These are phyloP conservation scores for Meghimatium bilineatum DNA, from an alignment of 2,888 invertebrate genomes.

Conservation along the genomic window DNA sequence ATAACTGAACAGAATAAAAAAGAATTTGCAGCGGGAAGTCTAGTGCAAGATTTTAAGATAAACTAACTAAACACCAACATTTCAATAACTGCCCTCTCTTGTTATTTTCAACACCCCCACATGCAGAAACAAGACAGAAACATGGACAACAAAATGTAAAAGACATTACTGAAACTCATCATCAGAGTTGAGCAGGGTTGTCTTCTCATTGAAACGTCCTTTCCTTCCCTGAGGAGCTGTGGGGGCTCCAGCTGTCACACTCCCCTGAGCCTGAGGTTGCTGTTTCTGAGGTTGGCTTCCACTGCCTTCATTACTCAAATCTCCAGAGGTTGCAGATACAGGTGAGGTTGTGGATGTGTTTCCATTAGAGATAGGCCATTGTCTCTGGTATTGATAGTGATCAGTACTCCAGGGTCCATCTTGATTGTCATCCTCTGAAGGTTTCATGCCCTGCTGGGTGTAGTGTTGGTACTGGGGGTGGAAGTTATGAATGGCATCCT, in stretches of 20 bases:
- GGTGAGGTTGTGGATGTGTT: constrained; percentile 30
- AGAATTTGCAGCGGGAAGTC: neutral
- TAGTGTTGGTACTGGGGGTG: constrained; percentile 99
- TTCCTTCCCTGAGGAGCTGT: constrained; percentile 54
- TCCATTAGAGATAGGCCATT: constrained; percentile 42
- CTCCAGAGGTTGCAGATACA: neutral
- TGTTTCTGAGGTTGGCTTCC: neutral
- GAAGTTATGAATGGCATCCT: constrained; percentile 92
- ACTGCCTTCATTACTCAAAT: constrained; percentile 8
- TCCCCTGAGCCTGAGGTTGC: constrained; percentile 15
- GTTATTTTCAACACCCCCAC: neutral
- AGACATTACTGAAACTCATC: constrained; percentile 89
- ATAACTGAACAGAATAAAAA: neutral
- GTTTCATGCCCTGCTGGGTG: constrained; percentile 76
- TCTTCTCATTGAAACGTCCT: constrained; percentile 93
- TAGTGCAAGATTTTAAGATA: neutral
- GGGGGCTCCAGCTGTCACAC: constrained; percentile 30
- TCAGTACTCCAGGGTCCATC: constrained; percentile 58
- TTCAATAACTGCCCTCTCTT: neutral
- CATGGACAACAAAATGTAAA: neutral
- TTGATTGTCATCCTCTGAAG: constrained; percentile 69
- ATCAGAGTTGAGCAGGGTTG: constrained; percentile 95
- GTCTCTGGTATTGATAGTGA: constrained; percentile 60
- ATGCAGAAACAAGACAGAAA: neutral
- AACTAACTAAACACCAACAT: neutral